Evolutionary conservation across 2,797 vertebrate species (phyloP).

Genomic region (Euphonia xanthogaster): DNA sequence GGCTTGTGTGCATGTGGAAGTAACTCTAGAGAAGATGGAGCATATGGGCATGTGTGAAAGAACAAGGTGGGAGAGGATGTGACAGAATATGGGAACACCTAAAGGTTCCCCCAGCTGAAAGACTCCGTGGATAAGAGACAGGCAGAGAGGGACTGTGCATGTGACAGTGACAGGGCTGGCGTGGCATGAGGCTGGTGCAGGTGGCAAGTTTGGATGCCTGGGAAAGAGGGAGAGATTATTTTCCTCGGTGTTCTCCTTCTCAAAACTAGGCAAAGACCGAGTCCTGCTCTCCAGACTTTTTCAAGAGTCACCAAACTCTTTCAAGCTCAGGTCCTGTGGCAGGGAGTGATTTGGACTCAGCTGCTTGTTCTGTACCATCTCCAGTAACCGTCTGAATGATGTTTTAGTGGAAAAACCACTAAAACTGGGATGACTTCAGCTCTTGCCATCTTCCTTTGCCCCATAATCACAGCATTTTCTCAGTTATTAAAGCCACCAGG

Average conservation of each 20-base stretch:
- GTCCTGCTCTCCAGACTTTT: background rate
- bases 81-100: background rate
- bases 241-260: background rate
- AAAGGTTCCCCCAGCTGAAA: background rate
- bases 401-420: background rate
- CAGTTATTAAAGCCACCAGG: background rate
- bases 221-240: background rate
- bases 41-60: conserved; percentile 56
- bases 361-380: background rate
- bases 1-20: background rate
- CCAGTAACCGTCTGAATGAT: background rate
- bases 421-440: background rate
- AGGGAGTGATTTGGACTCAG: background rate
- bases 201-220: background rate
- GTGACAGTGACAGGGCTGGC: background rate
- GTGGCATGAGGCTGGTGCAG: background rate
- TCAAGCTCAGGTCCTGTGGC: background rate
- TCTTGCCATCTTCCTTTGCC: background rate
- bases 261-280: background rate
- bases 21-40: background rate
- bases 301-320: background rate
- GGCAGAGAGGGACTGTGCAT: background rate
- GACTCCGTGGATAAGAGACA: background rate
- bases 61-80: conserved; percentile 33
- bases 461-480: background rate